Evolutionary conservation across 2,888 invertebrate genomes (phyloP), one percentile per base, ranked within the genome.

Genomic region (Luffia ferchaultella): DNA sequence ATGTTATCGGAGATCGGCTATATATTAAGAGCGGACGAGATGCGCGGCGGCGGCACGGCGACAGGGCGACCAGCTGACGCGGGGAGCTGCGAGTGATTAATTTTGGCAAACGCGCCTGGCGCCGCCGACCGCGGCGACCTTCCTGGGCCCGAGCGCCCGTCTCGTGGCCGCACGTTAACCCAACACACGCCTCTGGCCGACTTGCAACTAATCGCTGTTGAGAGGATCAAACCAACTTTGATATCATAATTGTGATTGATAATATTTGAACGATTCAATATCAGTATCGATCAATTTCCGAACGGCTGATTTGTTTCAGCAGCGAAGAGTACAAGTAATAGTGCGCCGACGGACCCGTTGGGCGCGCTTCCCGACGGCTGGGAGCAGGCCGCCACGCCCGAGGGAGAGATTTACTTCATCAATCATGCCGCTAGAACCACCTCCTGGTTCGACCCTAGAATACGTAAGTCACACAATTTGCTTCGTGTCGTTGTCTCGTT

Each of bases 391-490:
- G 87, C 91, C 62, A 93, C 94, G 59, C 88, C 90, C 53, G 93
- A 93, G 73, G 94, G 94, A 63, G 93, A 94, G 80, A 87, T 91
- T 64, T 94, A 94, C 85, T 95, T 93, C 83, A 88, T 96, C 83
- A 96, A 96, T 85, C 96, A 96, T 83, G 90, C 92, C 75, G 92
- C 93, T 60, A 91, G 95, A 80, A 96, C 95, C 67, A 97, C 97
- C 58, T 96, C 96, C 67, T 98, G 97, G 97, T 96, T 96, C 86
- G 97, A 98, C 86, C 97, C 97, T 65, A 89, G 97, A 89, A 93
- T 97, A 89, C 96, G 96, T 95, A 90, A 93, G 95, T 92, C 67
- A 16, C 16, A 15, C 44, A 57, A 53, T 53, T 57, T 57, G 54
- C 55, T 53, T 57, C 54, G 53, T 51, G 51, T 52, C 55, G 18